Percentiles rank a stretch among this genome's conserved stretches.
Conservation (phyloP, 2,113 vertebrate species). For the Agapornis roseicollis region DNA sequence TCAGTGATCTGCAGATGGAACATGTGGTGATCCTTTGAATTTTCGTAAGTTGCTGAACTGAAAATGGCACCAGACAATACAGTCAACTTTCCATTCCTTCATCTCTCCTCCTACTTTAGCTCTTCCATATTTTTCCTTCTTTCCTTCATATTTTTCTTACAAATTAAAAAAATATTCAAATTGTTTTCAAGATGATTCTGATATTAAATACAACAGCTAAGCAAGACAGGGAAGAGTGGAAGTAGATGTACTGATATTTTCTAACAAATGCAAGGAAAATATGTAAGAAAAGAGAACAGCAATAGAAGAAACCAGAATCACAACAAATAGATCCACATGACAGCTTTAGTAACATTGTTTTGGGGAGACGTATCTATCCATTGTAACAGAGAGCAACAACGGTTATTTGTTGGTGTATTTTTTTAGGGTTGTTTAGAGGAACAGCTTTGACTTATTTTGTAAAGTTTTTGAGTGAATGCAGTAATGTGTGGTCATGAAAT, state of each 20-base stretch:
- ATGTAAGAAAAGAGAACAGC: neutral
- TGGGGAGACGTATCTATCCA: neutral
- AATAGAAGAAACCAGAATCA: neutral
- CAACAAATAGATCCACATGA: neutral
- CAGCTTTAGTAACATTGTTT: neutral
- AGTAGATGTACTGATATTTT: neutral
- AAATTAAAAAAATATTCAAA: neutral
- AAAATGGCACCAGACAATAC: conserved; percentile 6
- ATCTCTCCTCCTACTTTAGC: neutral
- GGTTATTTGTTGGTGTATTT: neutral
- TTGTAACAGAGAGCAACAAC: neutral
- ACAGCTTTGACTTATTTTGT: neutral
- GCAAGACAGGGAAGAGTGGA: neutral
- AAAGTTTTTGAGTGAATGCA: neutral
- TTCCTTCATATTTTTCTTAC: neutral
- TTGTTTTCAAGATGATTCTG: neutral
- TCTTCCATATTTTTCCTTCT: neutral
- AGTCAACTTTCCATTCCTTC: neutral
- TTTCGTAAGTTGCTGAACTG: conserved; percentile 66
- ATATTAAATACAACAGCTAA: neutral
- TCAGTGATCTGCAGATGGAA: conserved; percentile 72
- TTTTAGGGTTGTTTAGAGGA: neutral
- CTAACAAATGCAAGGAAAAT: neutral
- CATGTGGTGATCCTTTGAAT: conserved; percentile 62
- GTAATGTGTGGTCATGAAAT: neutral